Evolutionary conservation across 1,140 invertebrate species (phyloP), one percentile per base, ranked within the genome.

Genomic region (Caenorhabditis elegans): DNA sequence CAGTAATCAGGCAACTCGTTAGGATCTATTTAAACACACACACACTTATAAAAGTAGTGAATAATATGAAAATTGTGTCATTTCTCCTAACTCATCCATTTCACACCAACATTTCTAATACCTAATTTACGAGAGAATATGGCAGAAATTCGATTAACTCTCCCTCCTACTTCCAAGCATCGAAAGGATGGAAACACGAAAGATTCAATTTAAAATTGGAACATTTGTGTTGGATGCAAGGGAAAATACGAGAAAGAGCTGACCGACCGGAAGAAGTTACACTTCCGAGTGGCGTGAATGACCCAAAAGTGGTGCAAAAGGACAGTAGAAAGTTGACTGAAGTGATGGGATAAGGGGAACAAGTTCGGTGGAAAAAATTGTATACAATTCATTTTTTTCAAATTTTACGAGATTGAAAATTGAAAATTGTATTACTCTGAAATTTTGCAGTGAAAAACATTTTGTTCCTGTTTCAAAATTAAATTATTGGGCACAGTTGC

Each of bases 141-240:
- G 60, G 60, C 60, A 70, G 34, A 34, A 39, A 70, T 70, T 70
- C 60, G 60, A 70, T 70, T 70, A 70, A 70, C 60, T 26, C 53
- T 34, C 34, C 55, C 22, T 65, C 28, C 39, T 43, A 5, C 39
- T 43, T 15, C 15, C 39, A 5, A 5, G 6, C 39, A 5, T 15
- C 39, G 39, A 5, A 8, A 43, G 34, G 17, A 22, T 19, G 28
- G 28, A 70, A 19, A 39, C 60, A 70, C 34, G 60, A 70, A 70
- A 70, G 60, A 70, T 70, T 70, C 60, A 70, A 70, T 70, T 70
- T 70, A n/a, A 70, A 70, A 70, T 70, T 36, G 19, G 60, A 70
- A 70, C 34, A 70, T 31, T 34, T 70, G n/a, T 36, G n/a, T 17
- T 39, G 60, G 28, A 31, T n/a, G 39, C 19, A 22, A 10, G n/a